Conservation (phyloP, 2,113 vertebrate genomes). For the Pionites leucogaster region DNA sequence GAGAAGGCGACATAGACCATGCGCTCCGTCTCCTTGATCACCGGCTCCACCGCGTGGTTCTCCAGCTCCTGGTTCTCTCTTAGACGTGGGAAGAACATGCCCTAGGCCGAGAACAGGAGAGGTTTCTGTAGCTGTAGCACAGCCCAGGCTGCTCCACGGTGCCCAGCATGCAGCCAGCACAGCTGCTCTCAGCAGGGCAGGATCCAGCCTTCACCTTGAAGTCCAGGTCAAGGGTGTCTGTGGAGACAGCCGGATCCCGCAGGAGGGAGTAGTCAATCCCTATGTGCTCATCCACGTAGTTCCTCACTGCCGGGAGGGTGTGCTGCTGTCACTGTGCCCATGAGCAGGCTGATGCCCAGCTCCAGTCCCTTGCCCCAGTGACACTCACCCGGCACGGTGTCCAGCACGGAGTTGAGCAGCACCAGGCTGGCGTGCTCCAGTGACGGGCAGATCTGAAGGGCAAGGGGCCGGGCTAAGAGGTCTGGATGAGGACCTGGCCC, state of each 20-base stretch:
- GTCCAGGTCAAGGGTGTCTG: slow-evolving; percentile 84
- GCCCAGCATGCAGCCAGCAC: rapidly evolving
- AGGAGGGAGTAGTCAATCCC: slow-evolving; percentile 96
- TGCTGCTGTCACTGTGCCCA: background rate
- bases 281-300: slow-evolving; percentile 81
- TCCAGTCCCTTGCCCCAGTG: background rate
- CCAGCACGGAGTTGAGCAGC: slow-evolving; percentile 87
- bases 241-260: slow-evolving; percentile 80
- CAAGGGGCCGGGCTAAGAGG: background rate
- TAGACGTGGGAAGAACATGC: slow-evolving; percentile 85
- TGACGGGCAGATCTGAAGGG: slow-evolving; percentile 88
- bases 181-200: background rate
- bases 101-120: slow-evolving; percentile 68
- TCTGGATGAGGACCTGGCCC: background rate
- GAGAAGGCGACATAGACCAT: slow-evolving; percentile 95
- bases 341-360: background rate
- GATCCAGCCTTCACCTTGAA: slow-evolving; percentile 82
- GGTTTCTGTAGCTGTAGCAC: rapidly evolving
- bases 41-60: slow-evolving; percentile 81
- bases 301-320: slow-evolving; percentile 72
- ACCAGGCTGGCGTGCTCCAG: slow-evolving; percentile 85
- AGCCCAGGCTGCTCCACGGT: rapidly evolving
- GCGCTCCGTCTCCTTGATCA: slow-evolving; percentile 83
- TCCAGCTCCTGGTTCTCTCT: slow-evolving; percentile 71
- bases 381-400: slow-evolving; percentile 86